phyloP scores from a whole-genome alignment of 2,113 vertebrate genomes.

The Terrapene triunguis region DNA sequence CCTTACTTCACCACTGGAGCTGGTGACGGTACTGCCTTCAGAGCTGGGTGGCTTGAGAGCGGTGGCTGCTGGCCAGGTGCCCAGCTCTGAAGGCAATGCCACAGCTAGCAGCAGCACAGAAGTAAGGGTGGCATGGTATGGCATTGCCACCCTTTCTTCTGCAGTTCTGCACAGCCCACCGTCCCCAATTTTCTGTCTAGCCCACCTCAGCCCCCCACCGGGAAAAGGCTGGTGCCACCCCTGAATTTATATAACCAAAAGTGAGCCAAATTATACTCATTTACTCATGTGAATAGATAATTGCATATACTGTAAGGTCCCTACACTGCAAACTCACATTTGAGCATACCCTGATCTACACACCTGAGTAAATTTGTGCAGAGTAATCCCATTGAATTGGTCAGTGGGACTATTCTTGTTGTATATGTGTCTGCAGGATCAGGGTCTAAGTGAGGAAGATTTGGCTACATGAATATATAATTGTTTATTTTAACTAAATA shows the following conservation, averaged over 20 bases:
- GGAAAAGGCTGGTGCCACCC: background rate
- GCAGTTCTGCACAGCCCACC: background rate
- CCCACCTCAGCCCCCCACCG: background rate
- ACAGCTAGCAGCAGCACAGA: background rate
- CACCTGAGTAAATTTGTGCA: background rate
- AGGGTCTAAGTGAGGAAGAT: background rate
- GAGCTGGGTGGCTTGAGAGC: background rate
- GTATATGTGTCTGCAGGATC: background rate
- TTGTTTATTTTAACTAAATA: no score
- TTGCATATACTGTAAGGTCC: background rate
- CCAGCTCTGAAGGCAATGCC: background rate
- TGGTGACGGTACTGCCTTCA: background rate
- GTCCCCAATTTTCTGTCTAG: background rate
- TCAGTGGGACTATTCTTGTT: background rate
- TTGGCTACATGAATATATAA: no score
- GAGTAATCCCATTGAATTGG: background rate
- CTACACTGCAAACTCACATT: background rate
- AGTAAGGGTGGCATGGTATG: background rate
- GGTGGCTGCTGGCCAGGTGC: background rate
- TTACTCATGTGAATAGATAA: background rate
- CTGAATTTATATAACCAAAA: background rate
- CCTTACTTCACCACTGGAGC: background rate
- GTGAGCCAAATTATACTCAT: background rate
- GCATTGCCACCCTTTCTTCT: background rate
- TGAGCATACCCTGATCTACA: no score